Percentiles rank a stretch among this genome's conserved stretches.
phyloP scores from a whole-genome alignment of 2,113 vertebrate species.

The Alaudala cheleensis region DNA sequence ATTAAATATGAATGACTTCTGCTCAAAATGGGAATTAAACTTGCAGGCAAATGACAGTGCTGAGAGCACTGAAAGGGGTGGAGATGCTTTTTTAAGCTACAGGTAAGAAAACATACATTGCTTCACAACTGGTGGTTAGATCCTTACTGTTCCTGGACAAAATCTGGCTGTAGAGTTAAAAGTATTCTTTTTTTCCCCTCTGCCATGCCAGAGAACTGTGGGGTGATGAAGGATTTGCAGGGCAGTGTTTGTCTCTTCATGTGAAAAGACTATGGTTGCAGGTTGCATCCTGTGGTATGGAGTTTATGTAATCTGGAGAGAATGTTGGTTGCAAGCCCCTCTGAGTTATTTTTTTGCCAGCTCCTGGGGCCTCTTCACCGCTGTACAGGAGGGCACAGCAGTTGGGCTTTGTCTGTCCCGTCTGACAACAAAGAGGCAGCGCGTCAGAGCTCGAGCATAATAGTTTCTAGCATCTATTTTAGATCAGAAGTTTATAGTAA shows the following conservation, averaged over 20 bases:
- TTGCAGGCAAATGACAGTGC: background rate
- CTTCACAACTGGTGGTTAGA: background rate
- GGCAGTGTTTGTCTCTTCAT: background rate
- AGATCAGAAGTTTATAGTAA: background rate
- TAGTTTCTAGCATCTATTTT: background rate
- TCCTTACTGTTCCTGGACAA: background rate
- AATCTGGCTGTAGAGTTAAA: background rate
- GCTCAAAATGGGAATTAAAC: background rate
- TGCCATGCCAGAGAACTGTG: background rate
- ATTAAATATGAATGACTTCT: background rate
- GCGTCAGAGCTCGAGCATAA: background rate
- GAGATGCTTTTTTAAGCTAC: background rate
- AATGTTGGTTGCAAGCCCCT: background rate
- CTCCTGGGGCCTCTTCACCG: background rate
- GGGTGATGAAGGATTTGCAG: background rate
- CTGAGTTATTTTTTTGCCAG: background rate
- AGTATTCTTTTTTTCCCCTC: background rate
- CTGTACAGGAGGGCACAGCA: too few species aligned
- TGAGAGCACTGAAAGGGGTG: background rate
- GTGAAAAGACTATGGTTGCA: background rate
- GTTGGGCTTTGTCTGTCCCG: background rate
- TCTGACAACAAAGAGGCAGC: background rate
- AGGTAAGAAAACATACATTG: background rate
- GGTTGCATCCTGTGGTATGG: background rate
- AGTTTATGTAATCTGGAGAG: background rate